Evolutionary conservation across 37 sponge, comb jelly and placozoan genomes (phyloP).

Genomic region (Hexactinellida sp.): DNA sequence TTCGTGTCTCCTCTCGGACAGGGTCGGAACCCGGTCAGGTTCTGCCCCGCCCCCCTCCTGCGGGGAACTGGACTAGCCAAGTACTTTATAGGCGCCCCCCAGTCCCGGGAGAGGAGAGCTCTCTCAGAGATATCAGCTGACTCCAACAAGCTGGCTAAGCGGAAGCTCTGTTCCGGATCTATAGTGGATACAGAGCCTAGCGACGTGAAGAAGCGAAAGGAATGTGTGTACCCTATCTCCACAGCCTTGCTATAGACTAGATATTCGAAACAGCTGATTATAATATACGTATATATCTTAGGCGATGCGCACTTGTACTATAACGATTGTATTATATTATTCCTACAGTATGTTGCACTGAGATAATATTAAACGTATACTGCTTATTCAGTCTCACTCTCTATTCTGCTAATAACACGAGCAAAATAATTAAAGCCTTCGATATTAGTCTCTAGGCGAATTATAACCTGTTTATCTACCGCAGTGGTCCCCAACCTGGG

Average conservation of each 20-base stretch:
- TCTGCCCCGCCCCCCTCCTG: neutral
- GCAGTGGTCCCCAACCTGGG: too few species aligned
- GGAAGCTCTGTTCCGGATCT: neutral
- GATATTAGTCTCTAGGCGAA: too few species aligned
- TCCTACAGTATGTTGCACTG: too few species aligned
- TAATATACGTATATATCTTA: neutral
- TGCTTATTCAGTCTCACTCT: too few species aligned
- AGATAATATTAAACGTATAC: too few species aligned
- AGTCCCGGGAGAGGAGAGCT: neutral
- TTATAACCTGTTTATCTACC: too few species aligned
- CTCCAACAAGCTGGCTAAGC: neutral
- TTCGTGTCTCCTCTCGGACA: constrained; percentile 28
- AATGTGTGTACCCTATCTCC: neutral
- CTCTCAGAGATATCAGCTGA: neutral
- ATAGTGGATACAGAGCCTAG: neutral
- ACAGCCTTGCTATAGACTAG: neutral
- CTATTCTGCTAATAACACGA: too few species aligned
- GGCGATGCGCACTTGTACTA: neutral
- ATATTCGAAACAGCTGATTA: neutral
- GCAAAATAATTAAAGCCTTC: too few species aligned
- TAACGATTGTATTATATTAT: neutral
- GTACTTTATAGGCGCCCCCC: neutral
- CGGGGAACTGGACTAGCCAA: neutral
- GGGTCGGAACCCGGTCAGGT: constrained; percentile 24
- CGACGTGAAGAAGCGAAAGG: neutral